A percentile compares a stretch with the other conserved stretches of the same genome.
These are phyloP conservation scores for Caenorhabditis uteleia DNA, from an alignment of 2,888 invertebrate species.

Conservation along the genomic window DNA sequence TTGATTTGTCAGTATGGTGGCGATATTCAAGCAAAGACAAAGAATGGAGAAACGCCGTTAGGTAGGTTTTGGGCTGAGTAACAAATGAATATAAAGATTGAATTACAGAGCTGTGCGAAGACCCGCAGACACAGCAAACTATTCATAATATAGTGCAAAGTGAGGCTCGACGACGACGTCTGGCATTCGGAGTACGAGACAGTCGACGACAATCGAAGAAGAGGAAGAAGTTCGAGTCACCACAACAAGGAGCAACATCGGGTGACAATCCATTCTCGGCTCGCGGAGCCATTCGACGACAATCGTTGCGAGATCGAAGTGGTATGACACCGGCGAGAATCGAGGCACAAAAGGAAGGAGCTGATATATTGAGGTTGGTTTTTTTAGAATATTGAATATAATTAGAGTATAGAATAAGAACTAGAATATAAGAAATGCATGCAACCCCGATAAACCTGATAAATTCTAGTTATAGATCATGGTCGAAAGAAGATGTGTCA, in stretches of 20 bases:
- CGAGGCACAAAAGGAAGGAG: slow-evolving; percentile 67
- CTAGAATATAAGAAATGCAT: too few species aligned
- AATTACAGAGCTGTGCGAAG: slow-evolving; percentile 65
- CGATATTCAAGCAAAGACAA: slow-evolving; percentile 93
- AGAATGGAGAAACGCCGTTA: slow-evolving; percentile 93
- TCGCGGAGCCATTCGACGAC: slow-evolving; percentile 68
- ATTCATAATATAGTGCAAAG: slow-evolving; percentile 61
- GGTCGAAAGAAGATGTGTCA: slow-evolving; percentile 54
- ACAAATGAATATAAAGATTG: not conserved
- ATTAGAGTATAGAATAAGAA: too few species aligned
- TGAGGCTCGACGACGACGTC: slow-evolving; percentile 56
- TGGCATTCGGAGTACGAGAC: slow-evolving; percentile 66
- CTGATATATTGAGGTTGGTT: slow-evolving; percentile 56
- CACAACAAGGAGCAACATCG: slow-evolving; percentile 56
- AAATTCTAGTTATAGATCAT: slow-evolving; percentile 25
- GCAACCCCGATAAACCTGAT: too few species aligned
- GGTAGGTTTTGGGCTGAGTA: slow-evolving; percentile 10
- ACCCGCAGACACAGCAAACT: slow-evolving; percentile 61
- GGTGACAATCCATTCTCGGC: slow-evolving; percentile 67
- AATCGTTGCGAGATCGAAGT: slow-evolving; percentile 65
- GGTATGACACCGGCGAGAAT: slow-evolving; percentile 67
- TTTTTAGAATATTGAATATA: not conserved
- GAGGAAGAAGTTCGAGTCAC: slow-evolving; percentile 70
- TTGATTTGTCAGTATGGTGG: slow-evolving; percentile 92
- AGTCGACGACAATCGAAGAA: slow-evolving; percentile 63